Evolutionary conservation across 2,888 invertebrate genomes (phyloP), one percentile per base, ranked within the genome.

Genomic region (Scaptomyza parva): DNA sequence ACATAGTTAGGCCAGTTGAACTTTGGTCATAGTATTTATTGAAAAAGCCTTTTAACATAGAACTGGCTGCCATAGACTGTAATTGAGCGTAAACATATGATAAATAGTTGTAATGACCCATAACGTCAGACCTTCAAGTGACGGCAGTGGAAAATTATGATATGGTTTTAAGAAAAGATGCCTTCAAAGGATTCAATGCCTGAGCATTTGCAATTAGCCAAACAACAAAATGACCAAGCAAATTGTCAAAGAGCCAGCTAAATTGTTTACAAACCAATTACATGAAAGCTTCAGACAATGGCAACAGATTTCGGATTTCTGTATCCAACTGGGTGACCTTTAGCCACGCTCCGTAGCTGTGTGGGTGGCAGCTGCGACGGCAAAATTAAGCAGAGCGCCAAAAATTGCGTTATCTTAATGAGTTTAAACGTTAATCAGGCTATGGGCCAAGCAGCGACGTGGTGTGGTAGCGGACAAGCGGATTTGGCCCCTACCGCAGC

Each of bases 401-500:
- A 81, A 88, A 87, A 82, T 86, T 77, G 71, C 82, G 88, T 89
- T 90, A 89, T 90, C 90, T 89, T 90, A 90, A 90, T 90, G 89
- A 90, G 89, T 87, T 90, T 87, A 89, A 85, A 78, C 83, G 85
- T 78, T 84, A 84, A 84, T 84, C 83, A 84, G 83, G 61, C 76
- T 65, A 60, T 59, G 57, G 75, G 20, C 18, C 64, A 58, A 41
- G 40, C 57, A 45, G 55, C 33, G 28, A 17, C 37, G 4, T 6
- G 9, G 17, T 1, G 30, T 14, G 7, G 54, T 20, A 20, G 14
- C 11, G 17, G 47, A 12, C 44, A 39, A 44, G 40, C 74, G 75
- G 75, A 77, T 59, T 64, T 64, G 52, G 54, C 45, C 26, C 44
- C 44, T 64, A 57, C 54, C 76, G 82, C 69, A 71, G 63, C 79